Evolutionary conservation across 1,140 invertebrate genomes (phyloP).

Genomic region (Pseudomyrmex gracilis): DNA sequence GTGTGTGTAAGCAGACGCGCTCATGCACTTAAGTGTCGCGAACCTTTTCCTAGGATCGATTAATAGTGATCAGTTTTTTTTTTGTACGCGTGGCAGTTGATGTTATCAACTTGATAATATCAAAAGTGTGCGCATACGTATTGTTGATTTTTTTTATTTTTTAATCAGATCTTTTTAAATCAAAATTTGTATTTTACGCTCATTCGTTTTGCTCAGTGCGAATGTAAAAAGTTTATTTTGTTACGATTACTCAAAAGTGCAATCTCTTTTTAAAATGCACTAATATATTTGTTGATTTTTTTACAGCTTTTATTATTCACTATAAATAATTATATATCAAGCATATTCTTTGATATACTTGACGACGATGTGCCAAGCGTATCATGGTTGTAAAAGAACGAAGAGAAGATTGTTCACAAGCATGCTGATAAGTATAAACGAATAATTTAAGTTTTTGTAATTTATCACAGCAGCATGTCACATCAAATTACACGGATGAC

Average conservation of each 20-base stretch:
- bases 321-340: too few relatives aligned
- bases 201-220: background rate
- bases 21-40: background rate
- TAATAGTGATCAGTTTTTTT: background rate
- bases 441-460: conserved; percentile 31
- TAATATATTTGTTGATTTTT: too few relatives aligned
- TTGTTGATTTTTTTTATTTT: too few relatives aligned
- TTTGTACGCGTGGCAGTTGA: background rate
- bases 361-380: conserved; percentile 58
- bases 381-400: conserved; percentile 46
- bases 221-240: too few relatives aligned
- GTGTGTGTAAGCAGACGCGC: background rate
- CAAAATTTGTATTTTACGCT: conserved; percentile 39
- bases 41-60: background rate
- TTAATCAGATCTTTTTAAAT: too few relatives aligned
- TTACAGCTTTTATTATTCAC: too few relatives aligned
- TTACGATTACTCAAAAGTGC: too few relatives aligned
- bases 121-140: too few relatives aligned
- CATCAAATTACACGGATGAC: conserved; percentile 2
- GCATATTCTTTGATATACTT: conserved; percentile 22
- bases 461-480: conserved; percentile 11
- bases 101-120: background rate
- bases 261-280: too few relatives aligned
- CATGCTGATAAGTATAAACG: conserved; percentile 11
- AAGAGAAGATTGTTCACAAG: conserved; percentile 7